Base-by-base conservation (phyloP, 2,113 vertebrate species). In the Lamprotornis superbus region DNA sequence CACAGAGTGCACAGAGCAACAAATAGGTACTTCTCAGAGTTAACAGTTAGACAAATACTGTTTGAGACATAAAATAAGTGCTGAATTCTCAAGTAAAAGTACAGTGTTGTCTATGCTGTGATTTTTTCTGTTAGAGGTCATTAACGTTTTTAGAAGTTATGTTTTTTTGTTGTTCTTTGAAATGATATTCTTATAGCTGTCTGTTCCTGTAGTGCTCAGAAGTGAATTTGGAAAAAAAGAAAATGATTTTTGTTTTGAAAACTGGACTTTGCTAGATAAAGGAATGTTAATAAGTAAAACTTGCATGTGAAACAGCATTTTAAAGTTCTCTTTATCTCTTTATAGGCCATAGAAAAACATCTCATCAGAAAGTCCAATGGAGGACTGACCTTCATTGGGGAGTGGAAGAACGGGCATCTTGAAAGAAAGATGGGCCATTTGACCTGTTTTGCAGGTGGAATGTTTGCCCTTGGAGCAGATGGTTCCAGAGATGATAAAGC, bases 361-460 rank as follows among this genome's bases (percentile, higher is more conserved):
- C 99, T 99, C 89, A 98, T 99, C 94, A 99, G 99, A 65, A 99
- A 99, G 93, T 99, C 99, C 84, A 99, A 98, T 35, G 98, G 99
- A n/a, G 99, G 99, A 15, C 98, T 99, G 89, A 99, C 99, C 15
- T 99, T 99, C 94, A 99, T 99, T 60, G 99, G 99, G 2, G 99
- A 99, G 95, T 99, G 99, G 99, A 99, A 99, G 97, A 99, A 99
- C 1, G 99, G 99, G 12, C 99, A 99, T 97, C 98, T 99, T 94
- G 99, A 99, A 95, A 98, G 98, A 94, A 99, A 99, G 97, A 99
- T 99, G 99, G 99, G 99, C 70, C 99, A 99, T 96, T 98, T 99
- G 97, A 99, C 99, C 61, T 99, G 99, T 92, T 99, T 99, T 91
- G 99, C 99, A 46, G 99, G 99, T 5, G 99, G 99, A 95, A 99